phyloP scores from a whole-genome alignment of 2,113 vertebrate genomes.

The Calcarius ornatus region DNA sequence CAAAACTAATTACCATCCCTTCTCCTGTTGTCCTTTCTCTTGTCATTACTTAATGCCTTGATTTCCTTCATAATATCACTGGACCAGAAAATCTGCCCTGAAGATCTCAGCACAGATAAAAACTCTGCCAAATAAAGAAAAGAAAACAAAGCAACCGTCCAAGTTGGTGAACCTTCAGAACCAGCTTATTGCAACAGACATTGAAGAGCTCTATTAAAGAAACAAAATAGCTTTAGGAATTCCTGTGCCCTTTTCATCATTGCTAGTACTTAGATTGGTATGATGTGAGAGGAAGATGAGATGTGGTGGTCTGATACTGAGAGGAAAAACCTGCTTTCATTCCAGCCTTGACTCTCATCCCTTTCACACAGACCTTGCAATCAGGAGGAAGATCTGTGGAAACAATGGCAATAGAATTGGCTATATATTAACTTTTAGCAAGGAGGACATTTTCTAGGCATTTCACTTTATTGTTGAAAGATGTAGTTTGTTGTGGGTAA shows the following conservation, averaged over 20 bases:
- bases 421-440: neutral
- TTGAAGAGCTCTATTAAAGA: neutral
- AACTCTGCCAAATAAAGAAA: neutral
- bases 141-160: neutral
- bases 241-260: neutral
- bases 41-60: neutral
- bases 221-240: constrained; percentile 8
- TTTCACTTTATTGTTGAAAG: neutral
- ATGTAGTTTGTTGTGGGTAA: neutral
- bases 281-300: neutral
- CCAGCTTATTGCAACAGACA: neutral
- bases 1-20: neutral
- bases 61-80: neutral
- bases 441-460: neutral
- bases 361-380: neutral
- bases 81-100: constrained; percentile 17
- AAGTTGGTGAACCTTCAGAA: neutral
- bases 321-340: neutral
- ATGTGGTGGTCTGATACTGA: neutral
- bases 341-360: neutral
- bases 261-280: neutral
- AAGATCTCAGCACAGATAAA: constrained; percentile 5
- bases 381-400: neutral
- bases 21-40: neutral
- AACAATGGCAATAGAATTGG: neutral